Evolutionary conservation across 2,888 invertebrate genomes (phyloP).

Genomic region (Sericinus montela): DNA sequence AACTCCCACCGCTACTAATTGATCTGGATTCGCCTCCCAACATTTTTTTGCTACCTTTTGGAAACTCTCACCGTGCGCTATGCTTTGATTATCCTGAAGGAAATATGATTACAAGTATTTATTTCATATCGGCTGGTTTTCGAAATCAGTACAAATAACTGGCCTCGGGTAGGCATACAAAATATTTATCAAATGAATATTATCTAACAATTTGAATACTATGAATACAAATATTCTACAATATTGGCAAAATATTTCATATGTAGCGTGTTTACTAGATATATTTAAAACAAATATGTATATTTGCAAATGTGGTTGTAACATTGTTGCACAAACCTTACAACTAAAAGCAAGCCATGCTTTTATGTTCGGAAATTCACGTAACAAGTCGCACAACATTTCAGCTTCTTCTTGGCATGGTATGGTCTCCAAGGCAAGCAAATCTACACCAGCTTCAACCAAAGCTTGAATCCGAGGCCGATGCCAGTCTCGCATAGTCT

Average conservation of each 20-base stretch:
- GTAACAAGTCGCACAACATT: constrained; percentile 87
- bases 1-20: constrained; percentile 90
- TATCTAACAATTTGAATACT: no score
- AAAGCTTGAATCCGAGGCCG: constrained; percentile 88
- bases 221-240: no score
- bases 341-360: constrained; percentile 95
- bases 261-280: no score
- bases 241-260: no score
- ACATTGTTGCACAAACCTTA: constrained; percentile 75
- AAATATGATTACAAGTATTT: no score
- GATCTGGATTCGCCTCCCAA: constrained; percentile 84
- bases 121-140: no score
- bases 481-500: constrained; percentile 90
- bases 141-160: no score
- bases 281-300: no score
- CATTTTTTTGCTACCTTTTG: constrained; percentile 84
- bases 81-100: constrained; percentile 70
- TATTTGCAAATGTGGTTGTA: no score
- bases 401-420: constrained; percentile 93
- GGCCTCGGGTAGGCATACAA: no score
- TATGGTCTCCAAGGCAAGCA: constrained; percentile 94
- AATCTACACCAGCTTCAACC: constrained; percentile 88
- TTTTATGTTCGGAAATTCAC: constrained; percentile 87
- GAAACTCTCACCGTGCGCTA: constrained; percentile 90
- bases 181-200: no score